Percentiles rank a stretch among this genome's conserved stretches.
phyloP scores from a whole-genome alignment of 2,113 vertebrate species.

The Dryoscopus gambensis region DNA sequence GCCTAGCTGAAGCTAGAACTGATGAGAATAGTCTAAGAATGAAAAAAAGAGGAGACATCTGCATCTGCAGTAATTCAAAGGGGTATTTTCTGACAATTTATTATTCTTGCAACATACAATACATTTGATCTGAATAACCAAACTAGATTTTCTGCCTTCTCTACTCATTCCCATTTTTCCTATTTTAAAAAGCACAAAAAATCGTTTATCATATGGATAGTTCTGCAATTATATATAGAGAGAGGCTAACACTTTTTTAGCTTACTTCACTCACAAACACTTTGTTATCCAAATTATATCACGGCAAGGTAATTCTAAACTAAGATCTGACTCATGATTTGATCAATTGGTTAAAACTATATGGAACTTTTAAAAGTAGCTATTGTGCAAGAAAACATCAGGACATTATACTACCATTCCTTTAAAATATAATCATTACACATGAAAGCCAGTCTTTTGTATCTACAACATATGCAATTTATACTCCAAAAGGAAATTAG shows the following conservation, averaged over 20 bases:
- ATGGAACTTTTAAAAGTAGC: not conserved
- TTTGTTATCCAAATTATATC: not conserved
- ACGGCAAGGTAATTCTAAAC: not conserved
- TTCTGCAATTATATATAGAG: not conserved
- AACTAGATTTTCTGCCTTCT: not conserved
- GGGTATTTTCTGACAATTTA: not conserved
- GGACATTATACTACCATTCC: not conserved
- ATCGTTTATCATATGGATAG: not conserved
- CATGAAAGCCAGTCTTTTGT: conserved; percentile 22
- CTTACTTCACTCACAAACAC: not conserved
- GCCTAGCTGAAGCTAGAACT: not conserved
- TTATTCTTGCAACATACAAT: not conserved
- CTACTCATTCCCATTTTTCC: not conserved
- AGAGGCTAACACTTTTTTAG: not conserved
- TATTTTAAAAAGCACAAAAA: not conserved
- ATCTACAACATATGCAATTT: conserved; percentile 46
- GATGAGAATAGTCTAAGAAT: not conserved
- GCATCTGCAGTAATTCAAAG: not conserved
- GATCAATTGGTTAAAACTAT: not conserved
- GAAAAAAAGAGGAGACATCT: not conserved
- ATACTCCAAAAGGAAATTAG: conserved; percentile 41
- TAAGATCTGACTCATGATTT: not conserved
- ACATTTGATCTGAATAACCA: not conserved
- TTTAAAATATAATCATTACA: not conserved
- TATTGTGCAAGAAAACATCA: not conserved